Percentiles rank a stretch among this genome's conserved stretches.
Conservation (phyloP, 2,113 vertebrate genomes). For the Hippopotamus amphibius region DNA sequence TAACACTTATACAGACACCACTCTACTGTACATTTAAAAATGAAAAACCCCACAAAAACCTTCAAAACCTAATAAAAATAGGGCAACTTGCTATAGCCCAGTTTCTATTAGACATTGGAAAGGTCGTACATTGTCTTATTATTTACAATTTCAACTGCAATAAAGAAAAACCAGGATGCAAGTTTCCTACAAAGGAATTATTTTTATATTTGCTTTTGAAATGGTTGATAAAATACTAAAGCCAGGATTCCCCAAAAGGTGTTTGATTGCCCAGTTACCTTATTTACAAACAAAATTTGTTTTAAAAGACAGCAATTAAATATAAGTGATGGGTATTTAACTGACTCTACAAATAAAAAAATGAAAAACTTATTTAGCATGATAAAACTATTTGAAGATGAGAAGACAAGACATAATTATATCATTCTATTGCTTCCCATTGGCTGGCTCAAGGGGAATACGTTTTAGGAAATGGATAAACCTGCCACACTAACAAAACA, state of each 20-base stretch:
- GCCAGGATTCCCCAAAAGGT: conserved; percentile 78
- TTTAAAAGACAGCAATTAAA: conserved; percentile 78
- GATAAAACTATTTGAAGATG: conserved; percentile 69
- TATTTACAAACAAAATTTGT: conserved; percentile 84
- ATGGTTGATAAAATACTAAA: conserved; percentile 82
- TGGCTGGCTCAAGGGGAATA: conserved; percentile 55
- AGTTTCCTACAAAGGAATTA: conserved; percentile 79
- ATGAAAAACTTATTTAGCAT: conserved; percentile 63
- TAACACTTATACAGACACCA: conserved; percentile 83
- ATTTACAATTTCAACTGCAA: conserved; percentile 86
- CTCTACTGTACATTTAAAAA: conserved; percentile 85
- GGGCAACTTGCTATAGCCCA: conserved; percentile 80
- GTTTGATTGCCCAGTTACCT: conserved; percentile 79
- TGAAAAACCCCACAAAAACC: conserved; percentile 57
- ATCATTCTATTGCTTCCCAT: conserved; percentile 35
- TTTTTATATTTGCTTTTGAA: conserved; percentile 79
- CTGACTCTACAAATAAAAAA: conserved; percentile 72
- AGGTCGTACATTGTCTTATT: conserved; percentile 76
- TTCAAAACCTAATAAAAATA: conserved; percentile 85
- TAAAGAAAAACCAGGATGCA: conserved; percentile 76
- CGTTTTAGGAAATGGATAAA: conserved; percentile 48
- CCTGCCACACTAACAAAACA: conserved; percentile 17
- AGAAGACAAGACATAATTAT: conserved; percentile 54
- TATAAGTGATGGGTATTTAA: conserved; percentile 78
- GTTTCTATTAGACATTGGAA: conserved; percentile 80